These are phyloP conservation scores for Oxycera nigricornis DNA, from an alignment of 2,888 invertebrate species.

Conservation along the genomic window DNA sequence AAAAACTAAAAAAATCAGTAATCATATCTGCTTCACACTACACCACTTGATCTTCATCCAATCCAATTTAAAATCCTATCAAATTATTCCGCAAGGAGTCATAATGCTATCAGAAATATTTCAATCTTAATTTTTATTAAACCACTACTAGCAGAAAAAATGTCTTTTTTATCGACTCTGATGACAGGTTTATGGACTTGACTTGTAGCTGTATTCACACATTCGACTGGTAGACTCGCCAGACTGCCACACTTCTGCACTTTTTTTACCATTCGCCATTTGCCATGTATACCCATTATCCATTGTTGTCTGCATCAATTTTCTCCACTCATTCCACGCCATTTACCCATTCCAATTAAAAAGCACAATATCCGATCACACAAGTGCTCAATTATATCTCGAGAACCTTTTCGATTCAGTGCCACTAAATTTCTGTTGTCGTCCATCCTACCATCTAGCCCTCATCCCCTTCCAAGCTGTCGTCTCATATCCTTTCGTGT, in stretches of 20 bases:
- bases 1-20: no score
- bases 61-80: no score
- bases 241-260: neutral
- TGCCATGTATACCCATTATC: neutral
- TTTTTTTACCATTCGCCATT: neutral
- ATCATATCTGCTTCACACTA: no score
- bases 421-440: slow-evolving; percentile 28
- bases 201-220: slow-evolving; percentile 7
- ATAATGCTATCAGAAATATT: no score
- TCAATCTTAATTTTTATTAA: no score
- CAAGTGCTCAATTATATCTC: slow-evolving; percentile 42
- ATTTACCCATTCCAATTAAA: slow-evolving; percentile 39
- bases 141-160: no score
- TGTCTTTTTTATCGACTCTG: neutral
- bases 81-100: no score
- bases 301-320: slow-evolving; percentile 19
- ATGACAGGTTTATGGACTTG: slow-evolving; percentile 24
- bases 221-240: neutral
- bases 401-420: slow-evolving; percentile 38
- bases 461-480: neutral
- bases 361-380: slow-evolving; percentile 38
- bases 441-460: neutral
- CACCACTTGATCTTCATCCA: no score
- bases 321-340: slow-evolving; percentile 34
- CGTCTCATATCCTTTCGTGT: neutral